Conservation (phyloP, 2,113 vertebrate genomes). For the Prunella himalayana region DNA sequence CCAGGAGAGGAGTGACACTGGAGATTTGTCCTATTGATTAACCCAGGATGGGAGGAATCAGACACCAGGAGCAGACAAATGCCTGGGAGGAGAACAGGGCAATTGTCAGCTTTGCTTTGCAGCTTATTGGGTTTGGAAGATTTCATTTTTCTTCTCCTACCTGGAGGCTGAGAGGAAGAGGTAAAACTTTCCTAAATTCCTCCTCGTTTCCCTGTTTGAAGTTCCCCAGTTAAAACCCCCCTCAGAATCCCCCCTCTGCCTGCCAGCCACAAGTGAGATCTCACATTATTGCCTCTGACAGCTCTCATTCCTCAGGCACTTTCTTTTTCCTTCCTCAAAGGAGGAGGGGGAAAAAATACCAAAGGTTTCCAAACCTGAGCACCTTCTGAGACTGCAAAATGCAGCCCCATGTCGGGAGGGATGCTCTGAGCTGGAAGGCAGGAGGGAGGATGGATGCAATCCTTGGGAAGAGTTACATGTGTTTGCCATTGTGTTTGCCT, state of each 20-base stretch:
- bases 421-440: background rate
- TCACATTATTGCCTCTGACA: constrained; percentile 33
- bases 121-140: background rate
- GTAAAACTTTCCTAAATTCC: background rate
- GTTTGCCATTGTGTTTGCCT: background rate
- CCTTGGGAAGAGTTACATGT: background rate
- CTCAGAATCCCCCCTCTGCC: background rate
- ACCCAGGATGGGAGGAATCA: background rate
- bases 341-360: background rate
- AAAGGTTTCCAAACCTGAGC: background rate
- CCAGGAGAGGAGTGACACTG: background rate
- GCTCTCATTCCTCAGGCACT: constrained; percentile 29
- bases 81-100: background rate
- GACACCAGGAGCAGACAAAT: background rate
- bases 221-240: background rate
- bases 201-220: background rate
- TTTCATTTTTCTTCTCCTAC: background rate
- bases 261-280: background rate
- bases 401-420: background rate
- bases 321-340: background rate
- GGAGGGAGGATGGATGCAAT: background rate
- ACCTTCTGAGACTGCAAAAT: background rate
- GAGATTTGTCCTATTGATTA: constrained; percentile 61
- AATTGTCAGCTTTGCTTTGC: background rate
- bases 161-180: background rate